Evolutionary conservation across 2,797 vertebrate species (phyloP), one percentile per base, ranked within the genome.

Genomic region (Chelon labrosus): DNA sequence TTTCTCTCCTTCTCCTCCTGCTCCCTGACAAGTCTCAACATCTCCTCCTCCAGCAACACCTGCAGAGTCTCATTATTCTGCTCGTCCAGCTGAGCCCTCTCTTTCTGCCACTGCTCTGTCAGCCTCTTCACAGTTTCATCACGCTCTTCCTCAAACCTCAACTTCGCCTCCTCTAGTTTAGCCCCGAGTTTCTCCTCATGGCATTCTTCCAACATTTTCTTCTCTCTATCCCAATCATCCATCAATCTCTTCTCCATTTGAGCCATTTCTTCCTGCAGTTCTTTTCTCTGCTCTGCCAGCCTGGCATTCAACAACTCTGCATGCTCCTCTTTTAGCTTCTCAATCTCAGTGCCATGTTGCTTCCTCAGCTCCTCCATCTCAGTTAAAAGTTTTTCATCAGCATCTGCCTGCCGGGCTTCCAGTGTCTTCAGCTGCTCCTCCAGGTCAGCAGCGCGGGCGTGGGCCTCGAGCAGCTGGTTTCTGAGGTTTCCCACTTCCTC

Each of bases 11-110:
- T 90, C 68, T 92, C 90, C 44, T 95, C 93, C 10, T 90, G 90
- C 14, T 95, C 93, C 63, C 55, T 85, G 39, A 91, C 57, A 0
- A 93, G 85, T 51, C 53, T 88, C 46, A 91, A 7, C 85, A 89
- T 93, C 85, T 93, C 93, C 13, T 93, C 92, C 66, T 93, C 91
- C 38, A 95, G 74, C 65, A 93, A 27, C 22, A 54, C 75, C 80
- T 93, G 92, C 66, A 94, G 82, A 11, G 79, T 44, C 71, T 92
- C 83, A 0, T 83, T 85, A 37, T 90, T 89, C 74, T 89, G 89
- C 79, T 93, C 88, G 11, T 93, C 91, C 67, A 94, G 68, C 72
- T 58, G 89, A 52, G 78, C 64, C 50, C 57, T 90, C 76, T 95
- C 93, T 39, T 73, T 71, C 70, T 89, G 84, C 93, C 91, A 95